Conservation (phyloP, 64 coral and sea anemone species). For the Acropora yongei region DNA sequence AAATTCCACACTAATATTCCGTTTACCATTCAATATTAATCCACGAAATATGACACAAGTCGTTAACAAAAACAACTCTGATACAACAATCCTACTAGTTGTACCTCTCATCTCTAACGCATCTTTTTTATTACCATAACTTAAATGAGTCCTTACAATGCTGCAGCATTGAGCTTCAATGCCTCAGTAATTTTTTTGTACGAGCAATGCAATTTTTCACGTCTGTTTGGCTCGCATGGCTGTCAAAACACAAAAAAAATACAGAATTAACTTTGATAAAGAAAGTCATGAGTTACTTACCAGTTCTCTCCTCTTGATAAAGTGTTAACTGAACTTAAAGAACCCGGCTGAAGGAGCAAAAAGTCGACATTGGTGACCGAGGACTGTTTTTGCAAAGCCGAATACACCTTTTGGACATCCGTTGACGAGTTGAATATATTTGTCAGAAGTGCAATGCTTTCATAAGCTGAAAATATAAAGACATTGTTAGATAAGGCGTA, state of each 20-base stretch:
- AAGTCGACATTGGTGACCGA: background rate
- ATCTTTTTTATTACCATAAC: background rate
- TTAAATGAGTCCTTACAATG: background rate
- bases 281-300: background rate
- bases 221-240: background rate
- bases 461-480: background rate
- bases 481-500: background rate
- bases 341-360: background rate
- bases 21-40: background rate
- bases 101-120: background rate
- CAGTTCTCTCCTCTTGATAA: background rate
- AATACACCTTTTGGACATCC: slow-evolving; percentile 2
- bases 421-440: background rate
- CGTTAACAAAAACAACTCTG: background rate
- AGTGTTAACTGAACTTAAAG: background rate
- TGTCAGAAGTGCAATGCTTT: background rate
- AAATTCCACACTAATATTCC: too few species aligned
- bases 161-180: background rate
- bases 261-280: background rate
- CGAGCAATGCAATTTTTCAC: slow-evolving; percentile 13
- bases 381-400: background rate
- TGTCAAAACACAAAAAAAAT: background rate
- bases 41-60: background rate
- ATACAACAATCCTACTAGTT: background rate
- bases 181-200: background rate